Conservation (phyloP, 2,797 vertebrate species). For the Crocidura indochinensis region DNA sequence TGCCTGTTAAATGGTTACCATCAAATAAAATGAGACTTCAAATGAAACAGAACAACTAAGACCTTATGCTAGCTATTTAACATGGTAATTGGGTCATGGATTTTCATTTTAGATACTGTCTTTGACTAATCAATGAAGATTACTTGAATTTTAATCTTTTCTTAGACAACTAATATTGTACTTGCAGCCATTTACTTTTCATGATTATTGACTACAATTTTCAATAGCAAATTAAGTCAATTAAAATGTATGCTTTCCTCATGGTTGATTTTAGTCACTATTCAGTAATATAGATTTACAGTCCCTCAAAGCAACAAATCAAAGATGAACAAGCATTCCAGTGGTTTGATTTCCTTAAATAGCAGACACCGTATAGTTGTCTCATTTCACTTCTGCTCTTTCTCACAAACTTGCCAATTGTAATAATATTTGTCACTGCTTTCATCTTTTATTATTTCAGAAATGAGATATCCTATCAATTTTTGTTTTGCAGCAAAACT, state of each 20-base stretch:
- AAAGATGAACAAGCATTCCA: slow-evolving; percentile 80
- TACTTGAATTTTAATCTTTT: slow-evolving; percentile 90
- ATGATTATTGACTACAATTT: slow-evolving; percentile 90
- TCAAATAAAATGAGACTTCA: slow-evolving; percentile 79
- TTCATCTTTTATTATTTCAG: slow-evolving; percentile 63
- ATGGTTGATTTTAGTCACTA: slow-evolving; percentile 87
- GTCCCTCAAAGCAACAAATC: slow-evolving; percentile 84
- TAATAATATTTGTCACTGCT: slow-evolving; percentile 63
- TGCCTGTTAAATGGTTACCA: slow-evolving; percentile 81
- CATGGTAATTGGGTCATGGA: slow-evolving; percentile 86
- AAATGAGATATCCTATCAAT: slow-evolving; percentile 31
- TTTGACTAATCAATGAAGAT: slow-evolving; percentile 87
- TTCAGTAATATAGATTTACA: slow-evolving; percentile 88
- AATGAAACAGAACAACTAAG: slow-evolving; percentile 77
- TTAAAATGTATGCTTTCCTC: slow-evolving; percentile 88
- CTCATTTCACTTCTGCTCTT: slow-evolving; percentile 49
- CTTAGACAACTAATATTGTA: slow-evolving; percentile 86
- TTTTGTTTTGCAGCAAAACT: neutral
- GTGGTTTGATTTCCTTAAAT: slow-evolving; percentile 66
- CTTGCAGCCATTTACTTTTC: slow-evolving; percentile 87
- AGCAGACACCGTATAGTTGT: slow-evolving; percentile 5
- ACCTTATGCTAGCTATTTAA: slow-evolving; percentile 80
- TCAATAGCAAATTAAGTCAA: slow-evolving; percentile 90
- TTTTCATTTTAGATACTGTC: slow-evolving; percentile 88
- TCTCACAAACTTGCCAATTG: slow-evolving; percentile 63